Conservation (phyloP, 2,797 vertebrate genomes). For the Sphenopsis melanotis region DNA sequence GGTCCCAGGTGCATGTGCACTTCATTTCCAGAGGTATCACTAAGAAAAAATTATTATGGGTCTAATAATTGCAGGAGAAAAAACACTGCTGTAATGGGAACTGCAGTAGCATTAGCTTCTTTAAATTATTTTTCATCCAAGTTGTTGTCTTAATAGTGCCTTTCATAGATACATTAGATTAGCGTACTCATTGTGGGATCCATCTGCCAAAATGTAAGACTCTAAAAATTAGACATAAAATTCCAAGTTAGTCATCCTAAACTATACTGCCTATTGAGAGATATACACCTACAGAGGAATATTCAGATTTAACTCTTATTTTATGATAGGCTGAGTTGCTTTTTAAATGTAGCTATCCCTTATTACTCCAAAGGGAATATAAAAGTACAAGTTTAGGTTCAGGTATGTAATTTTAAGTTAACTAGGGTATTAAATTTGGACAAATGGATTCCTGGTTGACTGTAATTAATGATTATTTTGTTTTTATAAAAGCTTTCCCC, state of each 20-base stretch:
- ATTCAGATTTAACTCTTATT: neutral
- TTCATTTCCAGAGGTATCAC: neutral
- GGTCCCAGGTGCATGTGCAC: neutral
- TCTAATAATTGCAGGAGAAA: neutral
- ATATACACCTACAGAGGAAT: neutral
- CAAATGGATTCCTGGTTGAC: neutral
- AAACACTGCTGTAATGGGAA: neutral
- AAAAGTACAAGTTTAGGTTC: neutral
- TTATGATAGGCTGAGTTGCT: neutral
- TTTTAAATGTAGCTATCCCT: neutral
- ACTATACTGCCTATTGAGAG: neutral
- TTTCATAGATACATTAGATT: neutral
- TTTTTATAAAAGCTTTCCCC: neutral
- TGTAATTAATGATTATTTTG: neutral
- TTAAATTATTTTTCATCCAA: neutral
- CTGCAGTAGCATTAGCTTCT: neutral
- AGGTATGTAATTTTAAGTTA: neutral
- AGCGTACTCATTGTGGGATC: neutral
- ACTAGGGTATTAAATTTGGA: neutral
- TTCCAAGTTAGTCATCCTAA: neutral
- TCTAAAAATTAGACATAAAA: neutral
- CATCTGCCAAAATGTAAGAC: neutral
- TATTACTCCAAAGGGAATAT: neutral
- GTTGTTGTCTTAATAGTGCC: neutral
- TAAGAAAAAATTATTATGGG: neutral